Base-by-base conservation (phyloP, 2,888 invertebrate species). In the Leptinotarsa tumamoca region DNA sequence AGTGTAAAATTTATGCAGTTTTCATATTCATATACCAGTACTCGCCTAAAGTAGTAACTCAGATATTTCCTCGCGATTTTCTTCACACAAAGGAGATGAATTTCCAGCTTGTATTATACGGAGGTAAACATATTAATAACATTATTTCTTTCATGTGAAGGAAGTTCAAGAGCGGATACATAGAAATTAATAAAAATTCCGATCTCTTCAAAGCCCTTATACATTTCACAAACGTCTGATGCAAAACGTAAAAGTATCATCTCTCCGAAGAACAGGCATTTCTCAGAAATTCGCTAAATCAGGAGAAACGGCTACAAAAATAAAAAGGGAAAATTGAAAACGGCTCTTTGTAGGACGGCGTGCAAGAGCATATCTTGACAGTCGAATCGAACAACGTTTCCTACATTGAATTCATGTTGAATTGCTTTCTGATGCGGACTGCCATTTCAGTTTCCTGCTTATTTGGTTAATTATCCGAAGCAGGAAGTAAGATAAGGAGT, bases 381-480 rank as follows among this genome's bases (percentile, higher is more conserved):
- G 17, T 63, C n/a, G 63, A 27, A 63, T 43, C 63, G 33, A 43
- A 63, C 21, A 49, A 67, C 21, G 21, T 50, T 58, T 23, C 18
- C 58, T 58, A 43, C 49, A 61, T 51, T 43, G 51, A 58, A 56
- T 58, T 70, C 56, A 56, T 43, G 70, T 70, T 49, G 13, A 63
- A 69, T 54, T 56, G 54, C n/a, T 33, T 56, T 14, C 54, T 23
- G 27, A 43, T 23, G 49, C 14, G 58, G 18, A 63, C 63, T 63
- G 63, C 63, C 63, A 63, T 63, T 63, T 63, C 63, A 58, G 50
- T 58, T 58, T 58, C 58, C 58, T 70, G 49, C 70, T 70, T 17
- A 70, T 70, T 70, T 70, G 18, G 70, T 58, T 49, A 56, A 70
- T 70, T 70, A 70, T 58, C 18, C 49, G 4, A 27, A 23, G 49